Evolutionary conservation across 2,113 vertebrate species (phyloP), one percentile per base, ranked within the genome.

Genomic region (Stigmatopora nigra): DNA sequence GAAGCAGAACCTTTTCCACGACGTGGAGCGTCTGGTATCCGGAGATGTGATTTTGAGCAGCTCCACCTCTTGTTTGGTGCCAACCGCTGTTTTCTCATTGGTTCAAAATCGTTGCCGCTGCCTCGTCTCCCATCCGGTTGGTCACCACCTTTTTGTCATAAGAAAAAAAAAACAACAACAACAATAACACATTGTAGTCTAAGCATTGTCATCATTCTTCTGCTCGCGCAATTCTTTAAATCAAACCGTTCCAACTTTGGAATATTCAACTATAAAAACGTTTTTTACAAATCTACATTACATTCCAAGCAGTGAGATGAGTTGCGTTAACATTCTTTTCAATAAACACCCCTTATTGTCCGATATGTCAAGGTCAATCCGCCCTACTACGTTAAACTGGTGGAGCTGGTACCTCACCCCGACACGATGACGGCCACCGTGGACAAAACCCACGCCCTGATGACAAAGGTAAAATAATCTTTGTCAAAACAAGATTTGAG

Each of bases 381-480:
- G 0, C 94, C 95, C 0, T 99, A 98, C 74, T 92, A 90, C 16
- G 91, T 99, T 14, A 94, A 93, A 0, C 82, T 99, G 89, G 95
- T 99, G 74, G 96, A 99, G 90, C 89, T 99, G 84, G 92, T 99
- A 53, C 97, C 96, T 69, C 97, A 99, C 86, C 93, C 93, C 1
- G 91, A 97, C 80, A 98, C 94, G 0, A 78, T 87, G 45, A 63
- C 87, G 0, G 67, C 67, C 2, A 92, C 92, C 0, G 78, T 92
- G 89, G 93, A 95, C 64, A 80, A 69, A 74, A 90, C 94, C 6
- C 84, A 93, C 0, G 62, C 84, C 36, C 75, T 99, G 66, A 96
- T 99, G 96, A 93, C 75, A 75, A 90, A 87, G 83, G 91, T 96
- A 53, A 56, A 17, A 5, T 8, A 41, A 19, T 7, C 3, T 10